Evolutionary conservation across 2,888 invertebrate species (phyloP).

Genomic region (Zygothrica quintamaculata): DNA sequence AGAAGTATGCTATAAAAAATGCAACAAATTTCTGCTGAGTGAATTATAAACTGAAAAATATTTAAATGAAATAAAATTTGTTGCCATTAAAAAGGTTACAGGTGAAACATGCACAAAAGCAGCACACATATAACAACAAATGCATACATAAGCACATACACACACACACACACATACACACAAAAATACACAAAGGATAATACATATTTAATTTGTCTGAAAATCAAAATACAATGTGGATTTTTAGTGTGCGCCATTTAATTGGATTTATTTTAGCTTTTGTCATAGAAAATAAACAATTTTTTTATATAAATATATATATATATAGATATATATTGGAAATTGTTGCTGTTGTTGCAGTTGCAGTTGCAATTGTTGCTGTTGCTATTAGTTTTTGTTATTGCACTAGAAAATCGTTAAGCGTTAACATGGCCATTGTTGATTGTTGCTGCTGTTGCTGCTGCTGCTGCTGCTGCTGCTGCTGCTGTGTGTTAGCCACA

Average conservation of each 20-base stretch:
- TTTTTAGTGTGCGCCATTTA: slow-evolving; percentile 35
- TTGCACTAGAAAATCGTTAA: slow-evolving; percentile 71
- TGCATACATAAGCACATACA: background rate
- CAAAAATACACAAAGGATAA: no score
- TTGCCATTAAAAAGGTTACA: background rate
- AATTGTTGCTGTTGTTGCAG: background rate
- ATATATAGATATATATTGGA: slow-evolving; percentile 1
- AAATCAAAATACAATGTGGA: background rate
- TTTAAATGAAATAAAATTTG: slow-evolving; percentile 5
- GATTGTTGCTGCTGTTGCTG: slow-evolving; percentile 11
- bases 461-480: slow-evolving; percentile 1
- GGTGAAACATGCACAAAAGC: background rate
- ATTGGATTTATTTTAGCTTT: slow-evolving; percentile 43
- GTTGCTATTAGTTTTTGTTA: slow-evolving; percentile 25
- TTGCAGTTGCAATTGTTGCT: background rate
- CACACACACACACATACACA: background rate
- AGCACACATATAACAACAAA: background rate
- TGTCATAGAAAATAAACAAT: slow-evolving; percentile 13
- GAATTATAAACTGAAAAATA: slow-evolving; percentile 11
- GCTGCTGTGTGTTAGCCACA: slow-evolving; percentile 9
- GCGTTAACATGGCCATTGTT: slow-evolving; percentile 54
- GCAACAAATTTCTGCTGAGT: background rate
- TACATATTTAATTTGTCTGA: slow-evolving; percentile 36
- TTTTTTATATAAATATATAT: no score
- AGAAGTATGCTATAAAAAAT: slow-evolving; percentile 28